phyloP scores from a whole-genome alignment of 2,113 vertebrate genomes.

The Pteropus alecto region DNA sequence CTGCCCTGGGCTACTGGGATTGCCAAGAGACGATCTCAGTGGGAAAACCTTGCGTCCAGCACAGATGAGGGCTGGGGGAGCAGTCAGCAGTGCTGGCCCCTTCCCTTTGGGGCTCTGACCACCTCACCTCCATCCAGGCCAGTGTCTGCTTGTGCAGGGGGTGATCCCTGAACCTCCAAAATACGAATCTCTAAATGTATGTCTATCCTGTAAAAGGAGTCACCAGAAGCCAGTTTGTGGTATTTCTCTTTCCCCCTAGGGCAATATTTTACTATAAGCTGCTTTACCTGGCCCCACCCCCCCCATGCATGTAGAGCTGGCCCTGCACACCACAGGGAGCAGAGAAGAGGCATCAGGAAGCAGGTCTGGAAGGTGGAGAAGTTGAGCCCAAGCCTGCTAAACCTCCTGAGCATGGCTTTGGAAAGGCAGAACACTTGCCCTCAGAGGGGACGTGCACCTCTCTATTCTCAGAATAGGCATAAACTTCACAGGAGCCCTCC shows the following conservation, averaged over 20 bases:
- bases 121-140: constrained; percentile 88
- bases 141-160: constrained; percentile 88
- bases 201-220: constrained; percentile 80
- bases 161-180: constrained; percentile 86
- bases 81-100: not conserved
- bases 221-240: not conserved
- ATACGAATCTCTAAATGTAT: constrained; percentile 82
- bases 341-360: not conserved
- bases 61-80: not conserved
- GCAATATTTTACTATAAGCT: not conserved
- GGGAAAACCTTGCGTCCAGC: not conserved
- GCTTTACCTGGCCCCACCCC: not conserved
- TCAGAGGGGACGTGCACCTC: not conserved
- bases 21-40: not conserved
- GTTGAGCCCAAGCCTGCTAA: not conserved
- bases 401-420: not conserved
- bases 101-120: not conserved
- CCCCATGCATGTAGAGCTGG: not conserved
- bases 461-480: not conserved
- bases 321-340: not conserved
- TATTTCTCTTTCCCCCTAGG: not conserved
- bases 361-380: not conserved
- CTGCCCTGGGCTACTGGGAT: not conserved
- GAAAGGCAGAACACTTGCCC: not conserved
- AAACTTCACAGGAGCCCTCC: not conserved